Evolutionary conservation across 92 coral and sea anemone genomes (phyloP).

Genomic region (Palythoa caribaeorum): DNA sequence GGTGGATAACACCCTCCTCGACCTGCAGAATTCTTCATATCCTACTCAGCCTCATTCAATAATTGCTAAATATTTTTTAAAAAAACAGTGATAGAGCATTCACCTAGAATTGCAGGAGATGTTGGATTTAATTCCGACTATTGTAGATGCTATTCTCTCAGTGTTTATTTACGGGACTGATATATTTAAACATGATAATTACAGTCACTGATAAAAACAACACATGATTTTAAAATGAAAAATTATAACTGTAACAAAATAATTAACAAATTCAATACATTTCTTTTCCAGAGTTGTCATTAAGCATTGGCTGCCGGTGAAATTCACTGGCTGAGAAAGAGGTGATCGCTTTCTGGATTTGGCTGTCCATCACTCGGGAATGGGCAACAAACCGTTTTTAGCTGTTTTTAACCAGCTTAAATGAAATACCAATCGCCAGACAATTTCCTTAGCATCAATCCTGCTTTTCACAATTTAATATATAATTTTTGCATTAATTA

Average conservation of each 20-base stretch:
- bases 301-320: slow-evolving; percentile 18
- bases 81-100: neutral
- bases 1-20: too few relatives aligned
- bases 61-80: neutral
- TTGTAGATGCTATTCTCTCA: slow-evolving; percentile 6
- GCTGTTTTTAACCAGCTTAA: slow-evolving; percentile 12
- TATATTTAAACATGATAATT: neutral
- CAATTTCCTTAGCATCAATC: slow-evolving; percentile 4
- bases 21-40: too few relatives aligned
- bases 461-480: slow-evolving; percentile 1
- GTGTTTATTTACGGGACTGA: neutral
- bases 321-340: slow-evolving; percentile 12
- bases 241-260: slow-evolving; percentile 8
- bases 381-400: slow-evolving; percentile 13
- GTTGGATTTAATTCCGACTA: neutral
- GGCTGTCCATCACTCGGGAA: slow-evolving; percentile 7
- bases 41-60: too few relatives aligned
- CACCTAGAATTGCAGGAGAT: slow-evolving; percentile 15
- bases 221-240: slow-evolving; percentile 3
- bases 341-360: slow-evolving; percentile 11
- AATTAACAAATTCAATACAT: slow-evolving; percentile 4
- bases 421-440: slow-evolving; percentile 8
- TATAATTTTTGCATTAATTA: slow-evolving; percentile 7
- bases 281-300: slow-evolving; percentile 1
- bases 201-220: slow-evolving; percentile 13